phyloP scores from a whole-genome alignment of 2,113 vertebrate species.

The Colius striatus region DNA sequence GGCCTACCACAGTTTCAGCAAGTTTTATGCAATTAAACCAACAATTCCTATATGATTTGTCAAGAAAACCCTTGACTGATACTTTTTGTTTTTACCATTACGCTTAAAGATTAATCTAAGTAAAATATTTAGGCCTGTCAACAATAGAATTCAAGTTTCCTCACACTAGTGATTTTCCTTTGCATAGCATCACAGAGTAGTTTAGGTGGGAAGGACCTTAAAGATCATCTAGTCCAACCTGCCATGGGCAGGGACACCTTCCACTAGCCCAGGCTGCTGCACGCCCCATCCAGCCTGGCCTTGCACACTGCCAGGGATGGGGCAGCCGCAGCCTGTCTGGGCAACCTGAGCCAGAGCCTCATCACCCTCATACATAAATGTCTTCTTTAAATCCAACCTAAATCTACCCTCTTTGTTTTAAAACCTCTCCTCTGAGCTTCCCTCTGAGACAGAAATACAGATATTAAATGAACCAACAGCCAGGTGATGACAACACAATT shows the following conservation, averaged over 20 bases:
- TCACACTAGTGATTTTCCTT: not conserved
- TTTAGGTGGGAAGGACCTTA: not conserved
- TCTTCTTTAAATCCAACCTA: not conserved
- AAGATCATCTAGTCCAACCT: too few relatives aligned
- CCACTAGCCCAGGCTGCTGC: not conserved
- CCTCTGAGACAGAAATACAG: not conserved
- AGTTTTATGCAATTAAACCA: not conserved
- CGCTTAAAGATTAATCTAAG: not conserved
- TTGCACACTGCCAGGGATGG: not conserved
- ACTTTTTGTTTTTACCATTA: not conserved
- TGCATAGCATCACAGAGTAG: not conserved
- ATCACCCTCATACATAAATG: not conserved
- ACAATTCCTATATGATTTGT: not conserved
- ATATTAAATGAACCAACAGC: not conserved
- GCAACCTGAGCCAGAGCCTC: not conserved
- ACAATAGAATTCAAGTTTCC: not conserved
- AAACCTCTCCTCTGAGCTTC: not conserved
- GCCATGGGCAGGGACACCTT: too few relatives aligned
- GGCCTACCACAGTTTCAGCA: not conserved
- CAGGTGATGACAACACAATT: not conserved
- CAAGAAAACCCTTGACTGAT: not conserved
- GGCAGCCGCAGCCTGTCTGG: not conserved
- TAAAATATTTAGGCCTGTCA: not conserved
- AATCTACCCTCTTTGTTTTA: not conserved
- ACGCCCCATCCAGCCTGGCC: not conserved